A percentile compares a stretch with the other conserved stretches of the same genome.
phyloP scores from a whole-genome alignment of 1,140 invertebrate species.

The Ephestia elutella region DNA sequence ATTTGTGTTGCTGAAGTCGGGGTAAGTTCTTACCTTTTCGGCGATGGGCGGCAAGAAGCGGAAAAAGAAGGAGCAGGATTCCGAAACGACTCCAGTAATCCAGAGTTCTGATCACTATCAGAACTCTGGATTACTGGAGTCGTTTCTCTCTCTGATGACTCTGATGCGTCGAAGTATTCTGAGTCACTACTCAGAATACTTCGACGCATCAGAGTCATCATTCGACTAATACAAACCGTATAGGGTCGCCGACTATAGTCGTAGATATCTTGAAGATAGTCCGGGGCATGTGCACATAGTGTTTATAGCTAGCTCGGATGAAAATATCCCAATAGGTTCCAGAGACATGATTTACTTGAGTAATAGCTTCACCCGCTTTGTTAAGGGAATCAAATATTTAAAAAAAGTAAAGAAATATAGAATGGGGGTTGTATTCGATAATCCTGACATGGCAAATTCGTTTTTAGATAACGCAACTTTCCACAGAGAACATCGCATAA shows the following conservation, averaged over 20 bases:
- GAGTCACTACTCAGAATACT: conserved; percentile 1
- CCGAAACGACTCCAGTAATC: not conserved
- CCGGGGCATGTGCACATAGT: not conserved
- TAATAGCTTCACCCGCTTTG: not conserved
- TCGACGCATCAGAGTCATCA: not conserved
- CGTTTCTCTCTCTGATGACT: too few species aligned
- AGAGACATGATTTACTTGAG: conserved; percentile 7
- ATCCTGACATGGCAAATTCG: too few species aligned
- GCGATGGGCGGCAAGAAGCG: too few species aligned
- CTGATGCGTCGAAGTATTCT: too few species aligned
- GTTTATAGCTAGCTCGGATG: conserved; percentile 4
- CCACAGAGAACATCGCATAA: not conserved
- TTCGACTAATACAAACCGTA: conserved; percentile 8
- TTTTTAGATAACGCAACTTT: conserved; percentile 11
- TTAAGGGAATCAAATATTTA: conserved; percentile 12
- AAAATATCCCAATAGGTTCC: conserved; percentile 8
- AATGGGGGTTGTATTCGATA: too few species aligned
- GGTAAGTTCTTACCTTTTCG: not conserved
- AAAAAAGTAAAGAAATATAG: too few species aligned
- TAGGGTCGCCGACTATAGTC: conserved; percentile 7
- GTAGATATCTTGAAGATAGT: conserved; percentile 3
- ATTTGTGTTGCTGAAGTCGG: not conserved
- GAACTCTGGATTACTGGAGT: too few species aligned
- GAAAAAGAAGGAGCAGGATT: too few species aligned
- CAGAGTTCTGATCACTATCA: too few species aligned